Evolutionary conservation across 2,113 vertebrate species (phyloP).

Genomic region (Antechinus flavipes): DNA sequence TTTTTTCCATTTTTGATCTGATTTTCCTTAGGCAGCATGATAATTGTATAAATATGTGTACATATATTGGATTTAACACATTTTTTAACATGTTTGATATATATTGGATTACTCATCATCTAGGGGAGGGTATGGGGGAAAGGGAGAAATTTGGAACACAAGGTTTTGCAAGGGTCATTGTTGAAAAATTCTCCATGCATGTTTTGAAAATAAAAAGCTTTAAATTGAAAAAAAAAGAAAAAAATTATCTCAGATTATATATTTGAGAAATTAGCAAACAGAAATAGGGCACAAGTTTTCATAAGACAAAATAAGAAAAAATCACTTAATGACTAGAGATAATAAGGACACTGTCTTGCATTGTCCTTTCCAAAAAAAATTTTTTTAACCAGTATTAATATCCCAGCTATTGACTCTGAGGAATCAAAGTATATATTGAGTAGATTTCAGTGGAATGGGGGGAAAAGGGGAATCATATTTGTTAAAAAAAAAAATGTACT

Average conservation of each 20-base stretch:
- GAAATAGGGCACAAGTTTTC: not conserved
- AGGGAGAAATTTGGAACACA: too few species aligned
- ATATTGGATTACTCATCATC: too few species aligned
- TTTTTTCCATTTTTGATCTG: too few species aligned
- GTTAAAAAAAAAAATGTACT: not conserved
- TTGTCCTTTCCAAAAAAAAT: not conserved
- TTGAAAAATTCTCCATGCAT: too few species aligned
- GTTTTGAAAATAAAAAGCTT: too few species aligned
- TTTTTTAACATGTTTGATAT: too few species aligned
- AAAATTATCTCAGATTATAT: not conserved
- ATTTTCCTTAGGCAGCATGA: too few species aligned
- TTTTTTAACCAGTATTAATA: not conserved
- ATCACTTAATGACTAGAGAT: not conserved
- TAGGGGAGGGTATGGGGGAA: too few species aligned
- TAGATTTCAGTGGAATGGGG: not conserved
- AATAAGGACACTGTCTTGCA: not conserved
- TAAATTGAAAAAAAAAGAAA: too few species aligned
- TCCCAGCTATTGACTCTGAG: not conserved
- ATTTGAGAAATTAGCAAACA: not conserved
- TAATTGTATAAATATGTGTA: too few species aligned
- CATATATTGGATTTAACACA: too few species aligned
- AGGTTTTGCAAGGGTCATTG: too few species aligned
- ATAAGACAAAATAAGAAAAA: not conserved
- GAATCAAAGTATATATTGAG: not conserved
- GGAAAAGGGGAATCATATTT: not conserved